Evolutionary conservation across 2,113 vertebrate genomes (phyloP).

Genomic region (Nicator chloris): DNA sequence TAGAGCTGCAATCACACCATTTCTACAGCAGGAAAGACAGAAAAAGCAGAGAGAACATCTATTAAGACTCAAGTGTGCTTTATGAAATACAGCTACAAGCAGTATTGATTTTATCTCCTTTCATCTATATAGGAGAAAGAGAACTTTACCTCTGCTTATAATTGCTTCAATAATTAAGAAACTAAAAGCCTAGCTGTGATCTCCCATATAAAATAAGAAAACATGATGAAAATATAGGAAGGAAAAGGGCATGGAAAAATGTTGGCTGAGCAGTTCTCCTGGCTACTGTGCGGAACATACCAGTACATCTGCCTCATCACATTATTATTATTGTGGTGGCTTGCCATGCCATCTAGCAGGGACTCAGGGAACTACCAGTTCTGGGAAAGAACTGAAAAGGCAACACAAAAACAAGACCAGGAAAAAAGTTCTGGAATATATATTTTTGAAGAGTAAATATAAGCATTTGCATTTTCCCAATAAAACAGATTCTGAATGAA

Average conservation of each 20-base stretch:
- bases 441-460: background rate
- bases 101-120: background rate
- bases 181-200: background rate
- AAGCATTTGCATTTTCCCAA: background rate
- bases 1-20: background rate
- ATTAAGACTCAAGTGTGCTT: background rate
- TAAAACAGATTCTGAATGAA: background rate
- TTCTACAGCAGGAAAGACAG: background rate
- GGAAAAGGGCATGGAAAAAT: background rate
- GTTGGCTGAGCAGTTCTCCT: background rate
- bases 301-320: background rate
- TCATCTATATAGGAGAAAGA: background rate
- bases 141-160: background rate
- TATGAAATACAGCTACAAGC: conserved; percentile 6
- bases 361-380: conserved; percentile 40
- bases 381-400: background rate
- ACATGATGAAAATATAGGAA: background rate
- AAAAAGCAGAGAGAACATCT: background rate
- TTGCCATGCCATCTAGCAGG: conserved; percentile 70
- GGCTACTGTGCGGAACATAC: background rate
- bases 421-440: background rate
- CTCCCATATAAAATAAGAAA: background rate
- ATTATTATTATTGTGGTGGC: conserved; percentile 36
- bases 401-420: background rate
- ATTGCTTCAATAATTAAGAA: conserved; percentile 13